phyloP scores from a whole-genome alignment of 2,113 vertebrate species.

The Ancistrus triradiatus region DNA sequence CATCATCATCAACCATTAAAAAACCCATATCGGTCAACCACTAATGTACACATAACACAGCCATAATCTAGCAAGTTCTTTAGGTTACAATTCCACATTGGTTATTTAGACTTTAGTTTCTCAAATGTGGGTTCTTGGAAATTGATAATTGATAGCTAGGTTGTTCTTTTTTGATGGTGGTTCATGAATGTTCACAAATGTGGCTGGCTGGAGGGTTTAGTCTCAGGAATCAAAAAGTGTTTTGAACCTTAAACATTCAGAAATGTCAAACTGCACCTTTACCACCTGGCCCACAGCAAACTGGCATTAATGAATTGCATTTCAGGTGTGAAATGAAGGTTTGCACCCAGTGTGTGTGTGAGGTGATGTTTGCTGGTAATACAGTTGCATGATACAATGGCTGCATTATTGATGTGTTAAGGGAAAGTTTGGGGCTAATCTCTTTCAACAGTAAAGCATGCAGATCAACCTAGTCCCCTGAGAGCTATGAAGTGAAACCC shows the following conservation, averaged over 20 bases:
- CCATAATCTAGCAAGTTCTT: no score
- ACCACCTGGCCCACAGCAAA: not conserved
- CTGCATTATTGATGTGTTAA: conserved; percentile 25
- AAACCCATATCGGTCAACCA: no score
- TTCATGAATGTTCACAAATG: no score
- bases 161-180: no score
- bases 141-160: no score
- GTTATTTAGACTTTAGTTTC: no score
- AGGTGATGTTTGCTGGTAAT: not conserved
- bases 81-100: no score
- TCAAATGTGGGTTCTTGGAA: no score
- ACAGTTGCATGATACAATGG: conserved; percentile 5
- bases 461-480: conserved; percentile 16
- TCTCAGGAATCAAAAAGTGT: no score
- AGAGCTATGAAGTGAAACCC: conserved; percentile 53
- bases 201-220: no score
- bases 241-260: not conserved
- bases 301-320: not conserved
- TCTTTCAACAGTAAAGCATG: conserved; percentile 23
- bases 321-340: not conserved
- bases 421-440: conserved; percentile 17
- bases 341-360: not conserved
- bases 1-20: no score
- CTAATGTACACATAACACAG: no score
- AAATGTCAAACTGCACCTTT: not conserved